Conservation (phyloP, 2,113 vertebrate genomes). For the Hydrochoerus hydrochaeris region DNA sequence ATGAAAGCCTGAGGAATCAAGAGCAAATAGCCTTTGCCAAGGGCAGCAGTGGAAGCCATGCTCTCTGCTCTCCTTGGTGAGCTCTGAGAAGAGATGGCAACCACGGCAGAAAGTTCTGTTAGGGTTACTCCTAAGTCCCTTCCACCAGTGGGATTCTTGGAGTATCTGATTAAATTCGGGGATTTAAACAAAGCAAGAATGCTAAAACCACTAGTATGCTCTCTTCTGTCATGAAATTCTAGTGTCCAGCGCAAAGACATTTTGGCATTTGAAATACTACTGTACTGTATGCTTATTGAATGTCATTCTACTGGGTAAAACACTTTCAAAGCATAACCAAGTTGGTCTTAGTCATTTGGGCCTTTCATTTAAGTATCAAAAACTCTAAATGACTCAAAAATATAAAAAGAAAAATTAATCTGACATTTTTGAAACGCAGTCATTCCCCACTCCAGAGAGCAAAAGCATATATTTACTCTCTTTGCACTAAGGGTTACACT, state of each 20-base stretch:
- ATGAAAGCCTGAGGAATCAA: neutral
- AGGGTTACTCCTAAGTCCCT: neutral
- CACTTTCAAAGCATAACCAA: neutral
- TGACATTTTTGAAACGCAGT: slow-evolving; percentile 6
- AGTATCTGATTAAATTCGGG: too few species aligned
- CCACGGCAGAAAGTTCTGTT: neutral
- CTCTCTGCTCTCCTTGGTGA: neutral
- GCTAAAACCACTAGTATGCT: neutral
- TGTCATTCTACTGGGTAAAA: neutral
- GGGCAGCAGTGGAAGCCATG: neutral
- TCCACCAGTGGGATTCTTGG: neutral
- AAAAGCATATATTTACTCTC: neutral
- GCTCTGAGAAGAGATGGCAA: neutral
- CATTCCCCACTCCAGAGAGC: neutral
- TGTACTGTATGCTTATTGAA: too few species aligned
- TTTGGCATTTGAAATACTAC: neutral
- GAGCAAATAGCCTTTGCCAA: neutral
- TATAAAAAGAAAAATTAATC: neutral
- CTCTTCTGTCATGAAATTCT: neutral
- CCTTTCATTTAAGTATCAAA: neutral
- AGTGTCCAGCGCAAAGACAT: neutral
- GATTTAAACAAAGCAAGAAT: neutral
- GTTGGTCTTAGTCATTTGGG: neutral
- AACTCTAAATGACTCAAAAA: neutral
- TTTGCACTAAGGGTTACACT: neutral